Evolutionary conservation across 2,888 invertebrate species (phyloP), one percentile per base, ranked within the genome.

Genomic region (Orthosia gothica): DNA sequence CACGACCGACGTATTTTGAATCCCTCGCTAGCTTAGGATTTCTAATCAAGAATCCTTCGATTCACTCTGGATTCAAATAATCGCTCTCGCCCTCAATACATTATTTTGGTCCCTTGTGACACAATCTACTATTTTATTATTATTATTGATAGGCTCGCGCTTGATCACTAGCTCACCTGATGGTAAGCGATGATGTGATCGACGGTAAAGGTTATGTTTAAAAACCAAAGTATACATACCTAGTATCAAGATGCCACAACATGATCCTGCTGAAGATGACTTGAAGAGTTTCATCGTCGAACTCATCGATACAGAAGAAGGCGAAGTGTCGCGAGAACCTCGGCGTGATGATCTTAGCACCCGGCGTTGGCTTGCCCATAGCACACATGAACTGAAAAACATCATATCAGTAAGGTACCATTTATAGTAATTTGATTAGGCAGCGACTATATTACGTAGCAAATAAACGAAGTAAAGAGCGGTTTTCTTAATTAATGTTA

Each of bases 181-280:
- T 40, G 40, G 9, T 40, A 40, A 40, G 40, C 40, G 9, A 40
- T 40, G 40, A 40, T 9, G 9, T 40, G 9, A 4, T 9, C 40
- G 9, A 40, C 40, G 40, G 40, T 40, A 9, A 9, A 40, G 20
- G 13, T 54, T 20, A 54, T 54, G 5, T 20, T 54, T 54, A 20
- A 13, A 2, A 47, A 45, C 3, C 67, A 61, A 15, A n/a, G 15
- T 59, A 18, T 55, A 83, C 70, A 47, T 89, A 97, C 99, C 98
- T 98, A n/a, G 99, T 98, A 90, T 99, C 99, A 89, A 99, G 97
- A 97, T 99, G 99, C 99, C 99, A 99, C 49, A 99, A 96, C 95
- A 99, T 97, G 82, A 99, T 99, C 92, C 98, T 98, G 74, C 98
- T 98, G 90, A 99, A 99, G 80, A 99, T 99, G 18, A 98, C 97